Base-by-base conservation (phyloP, 1,140 invertebrate genomes). In the Parapsyche elsis region DNA sequence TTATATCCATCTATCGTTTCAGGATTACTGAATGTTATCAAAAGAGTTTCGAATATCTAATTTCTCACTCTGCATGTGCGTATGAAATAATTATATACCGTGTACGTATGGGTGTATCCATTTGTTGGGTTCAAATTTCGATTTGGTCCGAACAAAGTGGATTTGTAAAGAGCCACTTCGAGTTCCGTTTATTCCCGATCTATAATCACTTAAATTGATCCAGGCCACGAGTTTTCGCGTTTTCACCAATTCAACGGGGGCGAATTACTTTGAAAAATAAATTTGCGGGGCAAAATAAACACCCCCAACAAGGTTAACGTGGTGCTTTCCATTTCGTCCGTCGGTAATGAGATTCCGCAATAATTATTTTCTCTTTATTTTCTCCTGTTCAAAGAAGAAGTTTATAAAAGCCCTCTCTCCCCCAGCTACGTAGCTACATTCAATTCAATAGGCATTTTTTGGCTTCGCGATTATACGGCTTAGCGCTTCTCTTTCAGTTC, bases 311-410 rank as follows among this genome's bases (percentile, higher is more conserved):
- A 53, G 75, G 75, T 57, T 53, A 46, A 26, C 38, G 74, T 26
- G 24, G 26, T 64, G 46, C 49, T 49, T 77, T 44, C 26, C 23
- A 38, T 45, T 30, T 59, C 73, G 23, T 57, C 16, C 57, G 7
- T 53, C 73, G 57, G 75, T 77, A 77, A 77, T 77, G 75, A 77
- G 75, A 77, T 77, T 77, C 75, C 75, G 75, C 59, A 77, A 77
- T 77, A 77, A 77, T 77, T 77, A 77, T 77, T 77, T 77, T 77
- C 75, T 77, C 75, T 77, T 77, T 77, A 77, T 77, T 77, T 77
- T 77, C 71, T 53, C 57, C 21, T 77, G 75, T 64, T 77, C 75
- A 77, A 77, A 77, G 75, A 19, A 57, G 75, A 77, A 64, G 75
- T 77, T 77, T 64, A 77, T 77, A 64, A 77, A 77, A 77, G 75